phyloP scores from a whole-genome alignment of 2,888 invertebrate species.

The Palloptera scutellata region DNA sequence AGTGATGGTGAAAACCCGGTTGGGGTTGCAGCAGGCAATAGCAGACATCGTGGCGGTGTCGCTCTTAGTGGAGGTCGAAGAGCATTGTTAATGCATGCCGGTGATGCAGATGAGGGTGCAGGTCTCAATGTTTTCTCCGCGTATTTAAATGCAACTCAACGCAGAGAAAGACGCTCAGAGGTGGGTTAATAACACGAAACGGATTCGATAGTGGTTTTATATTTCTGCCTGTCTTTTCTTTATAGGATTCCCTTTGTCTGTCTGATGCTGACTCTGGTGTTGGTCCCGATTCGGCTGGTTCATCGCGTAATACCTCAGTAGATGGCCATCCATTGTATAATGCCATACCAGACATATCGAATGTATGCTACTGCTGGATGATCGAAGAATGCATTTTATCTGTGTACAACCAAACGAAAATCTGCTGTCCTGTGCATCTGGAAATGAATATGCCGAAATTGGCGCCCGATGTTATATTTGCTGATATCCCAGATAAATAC shows the following conservation, averaged over 20 bases:
- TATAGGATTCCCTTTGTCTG: constrained; percentile 71
- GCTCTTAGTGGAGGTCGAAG: constrained; percentile 27
- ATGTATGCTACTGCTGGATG: constrained; percentile 80
- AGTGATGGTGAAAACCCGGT: constrained; percentile 50
- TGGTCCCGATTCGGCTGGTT: constrained; percentile 80
- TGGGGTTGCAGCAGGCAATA: constrained; percentile 45
- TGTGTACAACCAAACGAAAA: constrained; percentile 76
- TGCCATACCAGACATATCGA: constrained; percentile 54
- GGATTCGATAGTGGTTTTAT: not conserved
- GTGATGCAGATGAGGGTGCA: constrained; percentile 50
- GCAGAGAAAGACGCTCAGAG: constrained; percentile 53
- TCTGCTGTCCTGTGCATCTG: constrained; percentile 83
- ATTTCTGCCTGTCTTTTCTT: constrained; percentile 9
- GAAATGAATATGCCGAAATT: constrained; percentile 77
- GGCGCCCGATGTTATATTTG: constrained; percentile 94
- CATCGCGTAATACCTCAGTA: constrained; percentile 83
- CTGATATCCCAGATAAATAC: constrained; percentile 84
- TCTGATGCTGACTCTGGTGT: constrained; percentile 91
- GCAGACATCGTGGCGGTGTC: constrained; percentile 23
- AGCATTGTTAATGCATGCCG: constrained; percentile 48
- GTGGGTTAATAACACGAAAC: constrained; percentile 25
- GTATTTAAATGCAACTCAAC: constrained; percentile 54
- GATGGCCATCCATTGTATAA: constrained; percentile 75
- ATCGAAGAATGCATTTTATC: constrained; percentile 95
- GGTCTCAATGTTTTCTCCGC: constrained; percentile 55